Evolutionary conservation across 2,113 vertebrate species (phyloP), one percentile per base, ranked within the genome.

Genomic region (Gadus macrocephalus): DNA sequence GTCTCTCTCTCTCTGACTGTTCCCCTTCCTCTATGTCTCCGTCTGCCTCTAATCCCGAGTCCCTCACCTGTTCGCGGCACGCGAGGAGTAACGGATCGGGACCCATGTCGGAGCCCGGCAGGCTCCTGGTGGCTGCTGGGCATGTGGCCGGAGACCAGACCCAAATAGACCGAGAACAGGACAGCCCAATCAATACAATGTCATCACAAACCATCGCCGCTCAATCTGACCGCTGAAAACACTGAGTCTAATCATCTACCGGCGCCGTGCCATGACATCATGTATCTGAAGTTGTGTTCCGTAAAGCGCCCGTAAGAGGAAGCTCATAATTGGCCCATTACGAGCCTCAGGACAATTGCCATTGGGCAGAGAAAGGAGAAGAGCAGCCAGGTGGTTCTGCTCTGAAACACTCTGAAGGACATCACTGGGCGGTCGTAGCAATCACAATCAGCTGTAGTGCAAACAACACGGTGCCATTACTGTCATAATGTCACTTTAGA

Each of bases 181-280:
- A 67, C 72, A 60, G 68, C 38, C 62, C 70, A 67, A 76, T 75
- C 78, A 78, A 72, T 67, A 38, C 83, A 15, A 83, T 76, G 79
- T 76, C 75, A 64, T 64, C 67, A 84, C 70, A 62, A 65, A 8
- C 19, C 53, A 67, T 42, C 63, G 27, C 42, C 64, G 71, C 70
- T 70, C 72, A 61, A 69, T 20, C 22, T 66, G 65, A 69, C 75
- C 74, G 42, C 59, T 49, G 42, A 49, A 49, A 49, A 49, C 42
- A 49, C 42, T 9, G 58, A 73, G 62, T 66, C 69, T 49, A n/a
- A 68, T 62, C 62, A 75, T 69, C 82, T 35, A 71, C 62, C 67
- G 73, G n/a, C n/a, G 61, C 56, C 59, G 64, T 77, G 72, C 76
- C 35, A 83, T 86, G 68, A 80, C 86, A 88, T 89, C 86, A 87